Base-by-base conservation (phyloP, 2,113 vertebrate genomes). In the Pardalotus punctatus region DNA sequence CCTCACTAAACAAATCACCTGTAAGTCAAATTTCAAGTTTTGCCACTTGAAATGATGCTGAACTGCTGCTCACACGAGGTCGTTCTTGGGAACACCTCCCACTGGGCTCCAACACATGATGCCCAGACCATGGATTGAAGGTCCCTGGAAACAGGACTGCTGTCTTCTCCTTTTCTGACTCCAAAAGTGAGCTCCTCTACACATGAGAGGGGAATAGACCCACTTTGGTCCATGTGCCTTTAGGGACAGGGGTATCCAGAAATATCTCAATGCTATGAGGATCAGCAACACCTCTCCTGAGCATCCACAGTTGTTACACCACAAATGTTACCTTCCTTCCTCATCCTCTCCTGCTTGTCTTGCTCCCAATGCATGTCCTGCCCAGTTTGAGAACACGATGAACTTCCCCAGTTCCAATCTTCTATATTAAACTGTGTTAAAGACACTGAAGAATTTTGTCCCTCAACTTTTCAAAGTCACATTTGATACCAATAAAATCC, bases 401-500 rank as follows among this genome's bases (percentile, higher is more conserved):
- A 69, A 86, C 42, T 50, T 17, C 12, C 38, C 24, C 10, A 16
- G 25, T 93, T 89, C 81, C 70, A 93, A 16, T 65, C 86, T 90
- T 53, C 72, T 79, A 16, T 67, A 87, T 27, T 74, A 50, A 60
- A 47, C 17, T 77, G 13, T 27, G 54, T 66, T 93, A 90, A 94
- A 95, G 43, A 88, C 84, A 76, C 27, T 6, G 51, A 86, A 88
- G 5, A 88, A 93, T 93, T 95, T 90, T 80, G 25, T 86, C 40
- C 67, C 27, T 73, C 83, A 91, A 95, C 88, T 97, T 93, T 71
- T 84, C 90, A 81, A 94, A 96, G 74, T 96, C 96, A 64, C 66
- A 88, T 95, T 92, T 92, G 91, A 87, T 82, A 85, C 33, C 67
- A 86, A 81, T 91, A 94, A 96, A 98, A 96, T 53, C 77, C 79